Percentiles rank a stretch among this genome's conserved stretches.
phyloP scores from a whole-genome alignment of 2,113 vertebrate genomes.

The Podarcis cretensis region DNA sequence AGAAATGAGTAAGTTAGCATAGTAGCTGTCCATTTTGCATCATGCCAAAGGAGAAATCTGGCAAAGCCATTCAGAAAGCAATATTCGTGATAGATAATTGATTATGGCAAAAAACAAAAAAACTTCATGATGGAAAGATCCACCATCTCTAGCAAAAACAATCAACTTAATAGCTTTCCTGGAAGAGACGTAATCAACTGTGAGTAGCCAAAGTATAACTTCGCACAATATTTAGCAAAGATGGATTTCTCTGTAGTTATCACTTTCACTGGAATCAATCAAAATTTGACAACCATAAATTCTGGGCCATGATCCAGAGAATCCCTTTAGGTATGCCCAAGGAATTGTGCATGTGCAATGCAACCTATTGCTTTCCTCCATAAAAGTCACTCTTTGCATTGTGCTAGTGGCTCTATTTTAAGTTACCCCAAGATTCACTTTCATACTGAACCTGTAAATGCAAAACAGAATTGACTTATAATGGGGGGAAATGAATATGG shows the following conservation, averaged over 20 bases:
- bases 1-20: too few species aligned
- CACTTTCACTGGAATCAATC: background rate
- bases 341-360: too few species aligned
- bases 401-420: background rate
- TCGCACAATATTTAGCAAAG: background rate
- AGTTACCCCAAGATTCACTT: background rate
- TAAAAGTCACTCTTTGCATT: background rate
- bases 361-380: background rate
- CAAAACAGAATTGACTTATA: background rate
- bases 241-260: background rate
- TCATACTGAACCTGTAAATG: background rate
- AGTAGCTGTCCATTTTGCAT: background rate
- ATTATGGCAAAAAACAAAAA: background rate
- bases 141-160: background rate
- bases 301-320: background rate
- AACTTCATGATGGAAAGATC: background rate
- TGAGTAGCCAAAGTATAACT: background rate
- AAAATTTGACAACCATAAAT: background rate
- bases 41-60: background rate
- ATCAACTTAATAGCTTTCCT: conserved; percentile 1
- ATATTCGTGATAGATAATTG: background rate
- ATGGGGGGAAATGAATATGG: background rate
- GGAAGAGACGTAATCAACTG: background rate
- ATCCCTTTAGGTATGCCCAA: background rate
- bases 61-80: background rate